phyloP scores from a whole-genome alignment of 2,888 invertebrate genomes.

The Diploptera punctata region DNA sequence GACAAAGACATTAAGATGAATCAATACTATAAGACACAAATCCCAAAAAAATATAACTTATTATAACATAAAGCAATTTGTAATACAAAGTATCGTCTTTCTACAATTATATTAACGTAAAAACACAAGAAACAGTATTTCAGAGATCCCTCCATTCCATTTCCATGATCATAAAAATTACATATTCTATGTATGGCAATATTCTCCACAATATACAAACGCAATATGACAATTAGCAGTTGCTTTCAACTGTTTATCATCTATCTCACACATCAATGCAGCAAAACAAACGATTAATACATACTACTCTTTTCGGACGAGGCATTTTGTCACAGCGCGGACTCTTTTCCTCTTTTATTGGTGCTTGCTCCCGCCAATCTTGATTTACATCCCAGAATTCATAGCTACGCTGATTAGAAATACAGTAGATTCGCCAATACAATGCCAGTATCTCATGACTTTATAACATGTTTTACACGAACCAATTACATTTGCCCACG shows the following conservation, averaged over 20 bases:
- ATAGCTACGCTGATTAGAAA: slow-evolving; percentile 45
- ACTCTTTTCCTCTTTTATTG: slow-evolving; percentile 42
- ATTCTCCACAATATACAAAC: slow-evolving; percentile 30
- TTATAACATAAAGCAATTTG: no score
- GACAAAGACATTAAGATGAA: background rate
- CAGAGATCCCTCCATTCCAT: slow-evolving; percentile 19
- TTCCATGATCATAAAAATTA: slow-evolving; percentile 51
- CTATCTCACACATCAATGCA: background rate
- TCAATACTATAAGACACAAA: background rate
- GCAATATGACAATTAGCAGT: slow-evolving; percentile 9
- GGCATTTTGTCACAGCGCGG: slow-evolving; percentile 51
- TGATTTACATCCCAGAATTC: slow-evolving; percentile 51
- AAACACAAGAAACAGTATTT: slow-evolving; percentile 13
- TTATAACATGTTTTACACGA: no score
- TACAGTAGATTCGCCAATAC: slow-evolving; percentile 48
- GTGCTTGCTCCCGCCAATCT: slow-evolving; percentile 47
- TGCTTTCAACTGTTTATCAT: background rate
- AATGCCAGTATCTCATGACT: no score
- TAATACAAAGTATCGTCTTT: background rate
- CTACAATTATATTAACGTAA: background rate
- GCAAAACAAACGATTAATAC: slow-evolving; percentile 46
- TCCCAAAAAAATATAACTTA: background rate
- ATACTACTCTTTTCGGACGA: slow-evolving; percentile 56
- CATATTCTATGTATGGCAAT: slow-evolving; percentile 48
- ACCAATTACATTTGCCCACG: no score